Evolutionary conservation across 2,797 vertebrate species (phyloP).

Genomic region (Okamejei kenojei): DNA sequence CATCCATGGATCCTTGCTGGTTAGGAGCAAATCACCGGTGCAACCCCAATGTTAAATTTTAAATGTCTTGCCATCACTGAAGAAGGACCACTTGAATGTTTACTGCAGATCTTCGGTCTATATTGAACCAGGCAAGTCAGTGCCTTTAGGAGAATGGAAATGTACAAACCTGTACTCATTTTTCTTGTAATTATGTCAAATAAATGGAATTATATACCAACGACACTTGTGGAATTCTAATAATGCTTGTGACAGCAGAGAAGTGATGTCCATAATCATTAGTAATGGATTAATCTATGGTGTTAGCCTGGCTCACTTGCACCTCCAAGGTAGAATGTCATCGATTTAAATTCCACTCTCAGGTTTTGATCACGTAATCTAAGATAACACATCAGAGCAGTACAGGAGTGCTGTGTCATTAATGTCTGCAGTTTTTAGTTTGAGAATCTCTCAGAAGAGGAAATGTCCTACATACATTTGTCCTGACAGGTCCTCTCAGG

Average conservation of each 20-base stretch:
- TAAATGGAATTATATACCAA: constrained; percentile 9
- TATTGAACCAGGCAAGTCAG: neutral
- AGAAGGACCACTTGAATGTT: neutral
- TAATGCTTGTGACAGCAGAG: neutral
- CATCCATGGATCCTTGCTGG: neutral
- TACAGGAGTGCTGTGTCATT: neutral
- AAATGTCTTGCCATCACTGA: neutral
- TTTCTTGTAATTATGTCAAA: neutral
- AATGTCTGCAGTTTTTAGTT: neutral
- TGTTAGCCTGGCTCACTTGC: neutral
- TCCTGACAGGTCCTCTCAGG: no score
- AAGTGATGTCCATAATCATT: neutral
- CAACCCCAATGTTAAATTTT: neutral
- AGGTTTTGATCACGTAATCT: neutral
- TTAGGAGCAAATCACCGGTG: neutral
- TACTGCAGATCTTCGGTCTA: neutral
- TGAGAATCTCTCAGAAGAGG: no score
- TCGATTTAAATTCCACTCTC: neutral
- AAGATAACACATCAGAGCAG: neutral
- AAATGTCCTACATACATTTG: no score
- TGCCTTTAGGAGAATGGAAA: neutral
- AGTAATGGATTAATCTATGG: neutral
- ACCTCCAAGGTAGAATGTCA: neutral
- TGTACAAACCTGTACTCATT: neutral
- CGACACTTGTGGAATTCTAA: neutral